Percentiles rank a stretch among this genome's conserved stretches.
Conservation (phyloP, 2,888 invertebrate species). For the Nyleta sp. region DNA sequence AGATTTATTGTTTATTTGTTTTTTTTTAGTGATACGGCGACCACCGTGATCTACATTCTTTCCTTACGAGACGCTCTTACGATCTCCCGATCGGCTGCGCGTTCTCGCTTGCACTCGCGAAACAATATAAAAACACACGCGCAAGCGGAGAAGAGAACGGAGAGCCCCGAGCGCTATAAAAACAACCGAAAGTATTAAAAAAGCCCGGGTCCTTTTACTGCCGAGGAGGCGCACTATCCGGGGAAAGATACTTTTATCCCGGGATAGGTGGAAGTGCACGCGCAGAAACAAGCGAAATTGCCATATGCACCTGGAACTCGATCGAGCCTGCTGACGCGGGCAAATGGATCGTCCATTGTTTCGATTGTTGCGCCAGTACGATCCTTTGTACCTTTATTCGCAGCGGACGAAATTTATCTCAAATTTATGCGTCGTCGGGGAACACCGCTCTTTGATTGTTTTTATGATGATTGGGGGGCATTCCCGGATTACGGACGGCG, state of each 20-base stretch:
- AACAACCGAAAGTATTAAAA: conserved; percentile 82
- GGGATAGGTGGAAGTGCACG: conserved; percentile 57
- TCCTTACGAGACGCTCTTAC: conserved; percentile 74
- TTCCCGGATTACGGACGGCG: conserved; percentile 25
- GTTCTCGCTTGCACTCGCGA: conserved; percentile 43
- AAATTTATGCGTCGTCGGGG: conserved; percentile 43
- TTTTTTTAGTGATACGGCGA: conserved; percentile 82
- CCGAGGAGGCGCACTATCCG: conserved; percentile 43
- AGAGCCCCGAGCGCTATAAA: conserved; percentile 74
- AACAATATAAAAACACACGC: conserved; percentile 56
- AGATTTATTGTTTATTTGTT: too few species aligned
- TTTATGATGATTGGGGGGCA: conserved; percentile 53
- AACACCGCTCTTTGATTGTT: conserved; percentile 49
- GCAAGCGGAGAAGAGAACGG: conserved; percentile 59
- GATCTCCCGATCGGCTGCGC: conserved; percentile 40
- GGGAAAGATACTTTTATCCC: conserved; percentile 57
- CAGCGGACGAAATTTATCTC: conserved; percentile 43
- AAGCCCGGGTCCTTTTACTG: conserved; percentile 80
- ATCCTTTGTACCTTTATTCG: conserved; percentile 39
- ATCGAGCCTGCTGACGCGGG: conserved; percentile 44
- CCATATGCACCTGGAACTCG: conserved; percentile 64
- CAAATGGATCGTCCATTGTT: conserved; percentile 63
- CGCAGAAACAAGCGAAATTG: conserved; percentile 53
- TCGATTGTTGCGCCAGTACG: conserved; percentile 49
- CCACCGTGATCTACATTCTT: too few species aligned